A percentile compares a stretch with the other conserved stretches of the same genome.
Evolutionary conservation across 1,140 invertebrate genomes (phyloP).

Genomic region (Sycobia sp.): DNA sequence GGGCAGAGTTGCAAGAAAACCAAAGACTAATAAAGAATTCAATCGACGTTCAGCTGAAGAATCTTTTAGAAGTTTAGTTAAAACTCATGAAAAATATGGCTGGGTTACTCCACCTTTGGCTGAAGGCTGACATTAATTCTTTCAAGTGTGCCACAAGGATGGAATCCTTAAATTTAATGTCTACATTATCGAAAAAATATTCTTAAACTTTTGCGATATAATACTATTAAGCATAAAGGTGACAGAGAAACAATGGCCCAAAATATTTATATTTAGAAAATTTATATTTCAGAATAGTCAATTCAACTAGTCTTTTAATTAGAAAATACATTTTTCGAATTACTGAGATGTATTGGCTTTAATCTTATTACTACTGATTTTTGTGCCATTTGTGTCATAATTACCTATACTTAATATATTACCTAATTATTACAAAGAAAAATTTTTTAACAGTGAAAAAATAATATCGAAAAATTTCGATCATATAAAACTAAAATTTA

Average conservation of each 20-base stretch:
- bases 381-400: slow-evolving; percentile 23
- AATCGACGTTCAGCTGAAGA: slow-evolving; percentile 80
- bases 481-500: slow-evolving; percentile 21
- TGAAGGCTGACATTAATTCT: slow-evolving; percentile 69
- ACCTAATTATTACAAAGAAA: neutral
- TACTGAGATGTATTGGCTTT: slow-evolving; percentile 17
- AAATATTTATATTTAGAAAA: slow-evolving; percentile 13
- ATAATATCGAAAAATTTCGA: neutral
- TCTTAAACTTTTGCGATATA: slow-evolving; percentile 28
- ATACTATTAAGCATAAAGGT: slow-evolving; percentile 23
- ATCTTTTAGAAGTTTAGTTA: slow-evolving; percentile 82
- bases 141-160: slow-evolving; percentile 26
- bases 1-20: slow-evolving; percentile 76
- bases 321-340: slow-evolving; percentile 13
- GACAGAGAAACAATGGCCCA: slow-evolving; percentile 25
- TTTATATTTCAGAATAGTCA: slow-evolving; percentile 22
- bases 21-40: slow-evolving; percentile 79
- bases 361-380: slow-evolving; percentile 24
- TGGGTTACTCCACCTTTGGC: slow-evolving; percentile 85
- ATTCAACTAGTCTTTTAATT: slow-evolving; percentile 31
- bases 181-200: slow-evolving; percentile 30
- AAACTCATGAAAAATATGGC: slow-evolving; percentile 87
- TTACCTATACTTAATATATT: slow-evolving; percentile 13
- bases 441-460: slow-evolving; percentile 10
- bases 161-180: slow-evolving; percentile 13